Base-by-base conservation (phyloP, 1,140 invertebrate genomes). In the Pissodes strobi region DNA sequence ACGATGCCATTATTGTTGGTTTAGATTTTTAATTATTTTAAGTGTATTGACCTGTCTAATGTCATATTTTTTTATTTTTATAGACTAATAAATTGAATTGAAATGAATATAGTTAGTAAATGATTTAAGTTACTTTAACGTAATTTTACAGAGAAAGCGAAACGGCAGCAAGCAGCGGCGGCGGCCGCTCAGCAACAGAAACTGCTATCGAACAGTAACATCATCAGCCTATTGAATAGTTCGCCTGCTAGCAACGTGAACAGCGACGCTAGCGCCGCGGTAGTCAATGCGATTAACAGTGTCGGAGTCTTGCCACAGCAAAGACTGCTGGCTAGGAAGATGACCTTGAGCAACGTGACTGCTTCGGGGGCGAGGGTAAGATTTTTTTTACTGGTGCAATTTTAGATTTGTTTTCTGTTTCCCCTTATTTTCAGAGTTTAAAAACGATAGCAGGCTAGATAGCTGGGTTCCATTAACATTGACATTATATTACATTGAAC, bases 221-320 rank as follows among this genome's bases (percentile, higher is more conserved):
- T 90, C 70, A 79, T 90, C 57, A 90, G 88, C 78, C 72, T 90
- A 63, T 75, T 90, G 59, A 90, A 90, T 72, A 90, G 87, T 71
- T 87, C 85, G 39, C 87, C 88, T 37, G 87, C 87, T 8, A 83
- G 83, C 82, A 65, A 85, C 84, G 82, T 84, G 10, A 86, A 85
- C 62, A 82, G 78, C 77, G 65, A 79, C 66, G 66, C 74, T 66
- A 61, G 76, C 75, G 21, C 79, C 63, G 48, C 77, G 64, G 68
- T 72, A 15, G 70, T 72, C 39, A 75, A 76, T 72, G 75, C 79
- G 12, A 76, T 79, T 48, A 76, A 76, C 13, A 79, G 78, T 45
- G 12, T 18, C 55, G 61, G 70, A 4, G 62, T 63, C 13, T 34
- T 72, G 22, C 73, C 73, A 17, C 76, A 78, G 58, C 74, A 74